These are phyloP conservation scores for Papilio xuthus DNA, from an alignment of 1,140 invertebrate species.

Conservation along the genomic window DNA sequence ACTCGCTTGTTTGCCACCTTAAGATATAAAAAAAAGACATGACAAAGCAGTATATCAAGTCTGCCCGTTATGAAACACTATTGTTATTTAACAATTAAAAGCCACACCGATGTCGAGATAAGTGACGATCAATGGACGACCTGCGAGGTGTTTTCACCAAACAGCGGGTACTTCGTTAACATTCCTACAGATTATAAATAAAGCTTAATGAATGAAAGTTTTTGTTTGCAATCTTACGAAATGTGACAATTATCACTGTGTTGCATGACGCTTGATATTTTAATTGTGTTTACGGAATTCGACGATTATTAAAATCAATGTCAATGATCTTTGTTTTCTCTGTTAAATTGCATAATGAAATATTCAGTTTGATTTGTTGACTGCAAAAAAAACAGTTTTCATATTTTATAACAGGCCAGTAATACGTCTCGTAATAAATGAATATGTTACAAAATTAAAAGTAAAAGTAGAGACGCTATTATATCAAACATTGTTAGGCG, in stretches of 20 bases:
- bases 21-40: no score
- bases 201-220: conserved; percentile 37
- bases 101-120: conserved; percentile 48
- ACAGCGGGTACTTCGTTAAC: conserved; percentile 50
- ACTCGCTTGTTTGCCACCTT: no score
- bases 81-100: conserved; percentile 57
- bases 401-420: neutral
- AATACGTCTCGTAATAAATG: neutral
- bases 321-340: neutral
- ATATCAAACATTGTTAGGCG: conserved; percentile 17
- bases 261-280: neutral
- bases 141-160: conserved; percentile 43
- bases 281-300: conserved; percentile 8
- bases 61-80: conserved; percentile 46
- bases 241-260: conserved; percentile 12
- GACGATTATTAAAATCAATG: conserved; percentile 11
- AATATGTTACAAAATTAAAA: neutral
- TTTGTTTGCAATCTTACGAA: conserved; percentile 17
- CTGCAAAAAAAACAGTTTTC: neutral
- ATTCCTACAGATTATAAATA: conserved; percentile 44
- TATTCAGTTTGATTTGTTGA: neutral
- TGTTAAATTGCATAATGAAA: neutral
- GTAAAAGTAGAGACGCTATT: conserved; percentile 20
- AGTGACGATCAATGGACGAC: conserved; percentile 50
- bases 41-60: conserved; percentile 47